Percentiles rank a stretch among this genome's conserved stretches.
Conservation (phyloP, 2,888 invertebrate genomes). For the Asteroscopus sphinx region DNA sequence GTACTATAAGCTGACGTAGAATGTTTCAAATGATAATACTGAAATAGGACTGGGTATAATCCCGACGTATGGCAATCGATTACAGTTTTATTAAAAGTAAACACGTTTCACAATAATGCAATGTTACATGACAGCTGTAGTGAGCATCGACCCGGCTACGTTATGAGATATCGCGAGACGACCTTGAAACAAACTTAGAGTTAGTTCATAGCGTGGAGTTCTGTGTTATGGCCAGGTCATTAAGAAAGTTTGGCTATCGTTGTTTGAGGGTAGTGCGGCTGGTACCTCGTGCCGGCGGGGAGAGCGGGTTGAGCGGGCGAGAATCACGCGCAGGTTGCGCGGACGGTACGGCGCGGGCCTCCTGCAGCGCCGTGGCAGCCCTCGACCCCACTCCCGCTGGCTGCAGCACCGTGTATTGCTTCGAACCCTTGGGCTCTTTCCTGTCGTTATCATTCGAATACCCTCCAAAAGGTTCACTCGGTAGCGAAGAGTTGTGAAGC, state of each 20-base stretch:
- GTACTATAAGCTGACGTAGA: constrained; percentile 51
- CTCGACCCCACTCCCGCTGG: constrained; percentile 95
- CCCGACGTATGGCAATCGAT: constrained; percentile 21
- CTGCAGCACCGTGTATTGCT: constrained; percentile 96
- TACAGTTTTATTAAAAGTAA: constrained; percentile 50
- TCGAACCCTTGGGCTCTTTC: constrained; percentile 87
- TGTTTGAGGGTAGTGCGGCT: constrained; percentile 72
- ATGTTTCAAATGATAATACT: constrained; percentile 59
- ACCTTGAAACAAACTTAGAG: constrained; percentile 87
- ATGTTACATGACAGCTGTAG: constrained; percentile 62
- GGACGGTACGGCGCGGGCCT: constrained; percentile 90
- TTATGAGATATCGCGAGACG: constrained; percentile 76
- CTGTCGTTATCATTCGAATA: constrained; percentile 90
- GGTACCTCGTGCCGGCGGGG: constrained; percentile 95
- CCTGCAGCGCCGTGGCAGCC: constrained; percentile 95
- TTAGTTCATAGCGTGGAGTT: constrained; percentile 83
- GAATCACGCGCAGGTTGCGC: constrained; percentile 87
- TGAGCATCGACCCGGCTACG: constrained; percentile 66
- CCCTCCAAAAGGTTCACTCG: constrained; percentile 94
- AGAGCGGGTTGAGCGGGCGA: constrained; percentile 89
- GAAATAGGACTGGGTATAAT: constrained; percentile 52
- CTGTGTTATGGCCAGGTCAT: constrained; percentile 82
- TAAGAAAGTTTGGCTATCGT: constrained; percentile 84
- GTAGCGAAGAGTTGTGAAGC: constrained; percentile 78
- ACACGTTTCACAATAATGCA: constrained; percentile 51